Conservation (phyloP, 2,888 invertebrate genomes). For the Fabriciana adippe region DNA sequence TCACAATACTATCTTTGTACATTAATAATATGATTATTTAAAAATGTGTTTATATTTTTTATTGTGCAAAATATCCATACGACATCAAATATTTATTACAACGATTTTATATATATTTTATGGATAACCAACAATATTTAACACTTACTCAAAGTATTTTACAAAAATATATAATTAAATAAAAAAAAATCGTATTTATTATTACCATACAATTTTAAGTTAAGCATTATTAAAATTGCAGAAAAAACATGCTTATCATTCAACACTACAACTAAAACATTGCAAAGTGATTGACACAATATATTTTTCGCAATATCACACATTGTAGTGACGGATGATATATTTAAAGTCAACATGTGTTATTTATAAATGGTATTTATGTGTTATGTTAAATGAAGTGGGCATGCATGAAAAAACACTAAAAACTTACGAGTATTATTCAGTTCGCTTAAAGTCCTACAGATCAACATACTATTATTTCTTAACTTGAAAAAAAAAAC, state of each 20-base stretch:
- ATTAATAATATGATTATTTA: too few species aligned
- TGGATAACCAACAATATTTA: too few species aligned
- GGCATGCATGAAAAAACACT: constrained; percentile 46
- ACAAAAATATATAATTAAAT: neutral
- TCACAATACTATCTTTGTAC: neutral
- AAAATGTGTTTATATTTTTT: too few species aligned
- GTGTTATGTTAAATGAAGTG: constrained; percentile 42
- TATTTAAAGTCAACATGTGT: neutral
- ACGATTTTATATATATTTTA: too few species aligned
- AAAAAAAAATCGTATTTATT: neutral
- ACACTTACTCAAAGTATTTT: neutral
- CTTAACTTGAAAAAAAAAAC: constrained; percentile 10
- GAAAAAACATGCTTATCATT: constrained; percentile 11
- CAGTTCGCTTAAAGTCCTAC: constrained; percentile 13
- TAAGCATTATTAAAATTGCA: constrained; percentile 6
- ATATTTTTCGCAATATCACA: neutral
- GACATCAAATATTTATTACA: too few species aligned
- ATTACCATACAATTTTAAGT: constrained; percentile 6
- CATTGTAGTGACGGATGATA: constrained; percentile 9
- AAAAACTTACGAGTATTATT: constrained; percentile 19
- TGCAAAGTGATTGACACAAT: neutral
- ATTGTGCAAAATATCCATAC: too few species aligned
- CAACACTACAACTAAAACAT: constrained; percentile 4
- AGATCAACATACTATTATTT: constrained; percentile 9
- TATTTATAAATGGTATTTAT: constrained; percentile 11